Base-by-base conservation (phyloP, 2,113 vertebrate genomes). In the Casuarius casuarius region DNA sequence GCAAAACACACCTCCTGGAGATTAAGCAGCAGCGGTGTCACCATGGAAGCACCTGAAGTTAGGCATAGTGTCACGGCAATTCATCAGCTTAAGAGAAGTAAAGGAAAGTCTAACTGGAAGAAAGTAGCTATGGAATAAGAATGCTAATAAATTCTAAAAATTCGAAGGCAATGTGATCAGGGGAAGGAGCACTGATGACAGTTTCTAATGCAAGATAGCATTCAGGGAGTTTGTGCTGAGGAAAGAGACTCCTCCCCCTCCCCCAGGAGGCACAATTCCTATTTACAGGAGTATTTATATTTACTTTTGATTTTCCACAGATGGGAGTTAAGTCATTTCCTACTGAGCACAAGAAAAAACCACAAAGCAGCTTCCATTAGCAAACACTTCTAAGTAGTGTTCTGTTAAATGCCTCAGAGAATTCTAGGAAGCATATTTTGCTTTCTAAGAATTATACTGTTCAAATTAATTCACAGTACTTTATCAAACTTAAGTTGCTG, bases 391-490 rank as follows among this genome's bases (percentile, higher is more conserved):
- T 91, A 80, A 89, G 77, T 58, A 81, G 49, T 77, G 61, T 66
- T 87, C 15, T 67, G 31, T 75, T 74, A 52, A 95, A 63, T 6
- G 7, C 59, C 75, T 87, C 70, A 74, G 76, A 78, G 84, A 96
- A 97, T 96, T 97, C 97, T 88, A 97, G 84, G 95, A 98, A 97
- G 80, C 75, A 88, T 81, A 92, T 67, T 76, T 49, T 94, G 62
- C 95, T 97, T 98, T 97, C 97, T 94, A 97, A 96, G 95, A 98
- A 97, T 84, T 93, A 85, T 67, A 94, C 44, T 74, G 95, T 86
- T 95, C 63, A 93, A 87, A 87, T 20, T 28, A 83, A 92, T 87
- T 83, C 78, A 58, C 28, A 68, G 31, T 58, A 76, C 67, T 91
- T 63, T 58, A 87, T 66, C 71, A 48, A 63, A 72, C 48, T 74